Percentiles rank a stretch among this genome's conserved stretches.
Evolutionary conservation across 2,888 invertebrate genomes (phyloP).

Genomic region (Pseudococcus jackbeardsleyi): DNA sequence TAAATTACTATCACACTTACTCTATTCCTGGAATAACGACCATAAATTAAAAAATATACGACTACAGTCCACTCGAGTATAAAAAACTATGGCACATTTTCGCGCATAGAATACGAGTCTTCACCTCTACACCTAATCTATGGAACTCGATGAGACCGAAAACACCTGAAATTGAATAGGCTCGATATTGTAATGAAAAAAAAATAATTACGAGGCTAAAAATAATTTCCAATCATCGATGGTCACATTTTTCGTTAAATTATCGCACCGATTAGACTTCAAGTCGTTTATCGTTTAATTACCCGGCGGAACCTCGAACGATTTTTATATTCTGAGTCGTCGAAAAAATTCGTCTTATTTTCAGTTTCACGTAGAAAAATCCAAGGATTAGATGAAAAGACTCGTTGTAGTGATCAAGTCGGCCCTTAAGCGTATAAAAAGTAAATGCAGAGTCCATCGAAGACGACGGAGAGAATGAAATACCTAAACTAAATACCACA

Average conservation of each 20-base stretch:
- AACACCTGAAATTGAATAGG: no score
- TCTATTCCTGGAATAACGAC: not conserved
- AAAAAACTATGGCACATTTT: no score
- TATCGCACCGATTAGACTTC: not conserved
- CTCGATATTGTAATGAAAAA: no score
- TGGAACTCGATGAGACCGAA: no score
- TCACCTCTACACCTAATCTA: no score
- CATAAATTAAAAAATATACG: not conserved
- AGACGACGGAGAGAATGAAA: not conserved
- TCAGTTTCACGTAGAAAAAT: not conserved
- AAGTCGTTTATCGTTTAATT: not conserved
- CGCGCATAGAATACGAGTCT: no score
- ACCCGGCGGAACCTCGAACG: not conserved
- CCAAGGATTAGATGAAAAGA: not conserved
- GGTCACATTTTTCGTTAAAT: not conserved
- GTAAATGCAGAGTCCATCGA: no score
- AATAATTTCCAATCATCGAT: not conserved
- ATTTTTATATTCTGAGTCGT: not conserved
- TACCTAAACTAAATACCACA: not conserved
- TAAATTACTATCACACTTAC: not conserved
- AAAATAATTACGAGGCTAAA: not conserved
- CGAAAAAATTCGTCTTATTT: conserved; percentile 8
- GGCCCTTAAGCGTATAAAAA: not conserved
- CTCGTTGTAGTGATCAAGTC: not conserved
- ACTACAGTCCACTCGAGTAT: no score